Percentiles rank a stretch among this genome's conserved stretches.
These are phyloP conservation scores for Corvus hawaiiensis DNA, from an alignment of 2,113 vertebrate species.

Conservation along the genomic window DNA sequence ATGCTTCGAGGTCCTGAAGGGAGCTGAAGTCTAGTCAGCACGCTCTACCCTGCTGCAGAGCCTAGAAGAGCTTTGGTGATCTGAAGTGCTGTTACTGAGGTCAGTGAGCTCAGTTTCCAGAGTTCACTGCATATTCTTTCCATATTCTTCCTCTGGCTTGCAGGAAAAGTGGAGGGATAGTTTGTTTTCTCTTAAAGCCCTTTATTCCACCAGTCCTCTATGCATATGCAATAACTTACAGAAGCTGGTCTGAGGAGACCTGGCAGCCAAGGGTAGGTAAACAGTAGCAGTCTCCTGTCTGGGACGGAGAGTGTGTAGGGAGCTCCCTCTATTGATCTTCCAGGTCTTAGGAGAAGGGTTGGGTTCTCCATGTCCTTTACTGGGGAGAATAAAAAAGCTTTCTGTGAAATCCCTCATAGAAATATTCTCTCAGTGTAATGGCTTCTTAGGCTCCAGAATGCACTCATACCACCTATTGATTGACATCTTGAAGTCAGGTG, in stretches of 20 bases:
- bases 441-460: not conserved
- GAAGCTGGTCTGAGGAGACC: not conserved
- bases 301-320: not conserved
- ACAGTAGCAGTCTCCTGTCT: not conserved
- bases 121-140: not conserved
- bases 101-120: not conserved
- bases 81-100: not conserved
- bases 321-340: slow-evolving; percentile 14
- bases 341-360: not conserved
- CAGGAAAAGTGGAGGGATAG: not conserved
- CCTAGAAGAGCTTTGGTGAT: not conserved
- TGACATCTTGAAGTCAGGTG: not conserved
- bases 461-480: not conserved
- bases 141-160: not conserved
- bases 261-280: not conserved
- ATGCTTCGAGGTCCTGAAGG: not conserved
- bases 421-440: not conserved
- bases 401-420: not conserved
- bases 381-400: not conserved
- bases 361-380: not conserved
- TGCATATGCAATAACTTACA: not conserved
- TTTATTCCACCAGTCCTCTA: not conserved
- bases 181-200: not conserved
- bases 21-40: not conserved
- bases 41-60: not conserved